Base-by-base conservation (phyloP, 92 coral and sea anemone genomes). In the Isaurus tuberculatus region DNA sequence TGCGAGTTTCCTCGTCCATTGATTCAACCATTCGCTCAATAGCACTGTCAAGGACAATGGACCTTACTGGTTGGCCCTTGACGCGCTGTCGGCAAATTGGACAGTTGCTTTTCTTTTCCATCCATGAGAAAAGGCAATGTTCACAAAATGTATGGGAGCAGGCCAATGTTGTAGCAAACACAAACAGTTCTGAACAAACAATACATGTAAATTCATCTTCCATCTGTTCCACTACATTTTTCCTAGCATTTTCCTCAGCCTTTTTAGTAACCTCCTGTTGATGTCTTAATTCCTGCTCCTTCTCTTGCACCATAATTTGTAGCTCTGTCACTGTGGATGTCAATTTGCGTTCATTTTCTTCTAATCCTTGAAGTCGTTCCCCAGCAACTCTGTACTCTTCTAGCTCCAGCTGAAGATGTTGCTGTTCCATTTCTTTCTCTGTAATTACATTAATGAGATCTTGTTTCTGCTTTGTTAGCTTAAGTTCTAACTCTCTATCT, bases 91-190 rank as follows among this genome's bases (percentile, higher is more conserved):
- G 89, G 64, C 99, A 97, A 23, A 97, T 95, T 16, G 99, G 99
- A 86, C 99, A 97, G 70, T 86, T 88, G 90, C 73, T 94, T 86
- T 93, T 94, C 90, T 94, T 94, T 81, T 81, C 70, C 60, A 92
- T 86, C 99, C 99, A 97, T 2, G 97, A 90, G 75, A 83, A 85
- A 85, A 97, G 87, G 64, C 99, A 97, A 75, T 85, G 85, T 32
- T 94, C 98, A 84, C 99, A 97, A 83, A 97, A 97, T 9, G 99
- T 94, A 48, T 97, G 99, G 22, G 99, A 90, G 67, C 99, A 97
- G 32, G 93, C 87, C 23, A 97, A 73, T 0, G 99, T 97, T 23
- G 88, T 92, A 20, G 99, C 97, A 83, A 87, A 86, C 57, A 97
- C 91, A 66, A 97, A 93, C 68, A 97, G 91, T 60, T 97, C 99